Conservation (phyloP, 2,888 invertebrate species). For the Ochropleura leucogaster region DNA sequence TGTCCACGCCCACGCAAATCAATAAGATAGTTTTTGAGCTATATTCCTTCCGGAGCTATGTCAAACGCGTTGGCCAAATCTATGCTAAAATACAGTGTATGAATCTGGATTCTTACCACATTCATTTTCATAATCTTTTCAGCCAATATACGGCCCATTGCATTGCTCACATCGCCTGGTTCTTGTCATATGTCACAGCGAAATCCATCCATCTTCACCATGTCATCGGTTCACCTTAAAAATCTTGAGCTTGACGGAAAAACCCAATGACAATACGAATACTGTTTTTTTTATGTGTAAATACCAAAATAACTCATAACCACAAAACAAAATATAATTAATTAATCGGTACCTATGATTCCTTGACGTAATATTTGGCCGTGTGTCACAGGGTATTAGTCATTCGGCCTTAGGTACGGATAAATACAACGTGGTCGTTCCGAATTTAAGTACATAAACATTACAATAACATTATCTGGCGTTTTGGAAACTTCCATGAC, state of each 20-base stretch:
- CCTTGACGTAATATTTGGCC: constrained; percentile 60
- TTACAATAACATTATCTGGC: constrained; percentile 38
- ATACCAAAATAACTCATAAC: constrained; percentile 35
- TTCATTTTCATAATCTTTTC: neutral
- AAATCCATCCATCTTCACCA: neutral
- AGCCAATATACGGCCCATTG: neutral
- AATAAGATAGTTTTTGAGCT: neutral
- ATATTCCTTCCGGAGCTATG: neutral
- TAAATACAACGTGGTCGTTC: constrained; percentile 53
- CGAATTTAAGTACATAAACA: constrained; percentile 62
- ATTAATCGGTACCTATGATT: constrained; percentile 43
- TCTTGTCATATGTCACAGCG: neutral
- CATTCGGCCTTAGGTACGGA: constrained; percentile 73
- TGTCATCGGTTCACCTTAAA: neutral
- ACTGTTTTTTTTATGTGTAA: neutral
- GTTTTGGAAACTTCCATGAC: constrained; percentile 37
- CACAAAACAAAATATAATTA: constrained; percentile 8
- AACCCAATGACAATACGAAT: neutral
- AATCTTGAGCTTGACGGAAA: neutral
- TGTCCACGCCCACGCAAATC: neutral
- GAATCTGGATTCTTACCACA: too few species aligned
- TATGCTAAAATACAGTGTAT: neutral
- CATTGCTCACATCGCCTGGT: neutral
- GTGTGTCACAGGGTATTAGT: constrained; percentile 77
- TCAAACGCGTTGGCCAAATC: neutral